Evolutionary conservation across 2,888 invertebrate species (phyloP), one percentile per base, ranked within the genome.

Genomic region (Escarpia spicata): DNA sequence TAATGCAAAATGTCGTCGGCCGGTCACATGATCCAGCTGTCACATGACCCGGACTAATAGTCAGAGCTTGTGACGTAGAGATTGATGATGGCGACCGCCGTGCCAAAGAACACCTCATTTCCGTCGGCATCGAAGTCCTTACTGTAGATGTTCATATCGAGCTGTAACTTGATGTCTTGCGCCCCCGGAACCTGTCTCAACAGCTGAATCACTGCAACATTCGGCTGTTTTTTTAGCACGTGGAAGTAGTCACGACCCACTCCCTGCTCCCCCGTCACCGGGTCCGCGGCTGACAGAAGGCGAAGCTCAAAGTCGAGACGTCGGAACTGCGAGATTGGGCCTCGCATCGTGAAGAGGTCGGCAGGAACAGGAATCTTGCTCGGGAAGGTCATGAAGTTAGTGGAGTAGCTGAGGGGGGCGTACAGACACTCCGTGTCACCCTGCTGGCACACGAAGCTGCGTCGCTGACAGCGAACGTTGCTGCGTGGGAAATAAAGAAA

Each of bases 351-450:
- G 96, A 99, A 99, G 12, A 99, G 97, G 92, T 98, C 98, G 93
- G 97, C 95, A 1, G 97, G 95, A 44, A 97, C 95, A 93, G 96
- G 96, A 91, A 97, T 96, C 43, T 95, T 95, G 44, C 98, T 98
- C 0, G 98, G 98, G 95, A 99, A 98, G 0, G 99, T 98, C 95
- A 99, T 98, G 96, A 98, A 99, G 97, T 99, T 99, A 97, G 98
- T 99, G 60, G 98, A 98, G 96, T 98, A 98, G 92, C 98, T 98
- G 91, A 98, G 97, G 0, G 99, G 99, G 95, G 97, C 97, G 91
- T 97, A 97, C 92, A 98, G 97, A 95, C 99, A 99, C 45, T 97
- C 97, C 95, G 97, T 96, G 96, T 98, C 98, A n/a, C 97, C 97
- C 44, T 97, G 97, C 90, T 97, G 97, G 95, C 99, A 99, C 91